Conservation (phyloP, 1,140 invertebrate genomes). For the Acromyrmex charruanus region DNA sequence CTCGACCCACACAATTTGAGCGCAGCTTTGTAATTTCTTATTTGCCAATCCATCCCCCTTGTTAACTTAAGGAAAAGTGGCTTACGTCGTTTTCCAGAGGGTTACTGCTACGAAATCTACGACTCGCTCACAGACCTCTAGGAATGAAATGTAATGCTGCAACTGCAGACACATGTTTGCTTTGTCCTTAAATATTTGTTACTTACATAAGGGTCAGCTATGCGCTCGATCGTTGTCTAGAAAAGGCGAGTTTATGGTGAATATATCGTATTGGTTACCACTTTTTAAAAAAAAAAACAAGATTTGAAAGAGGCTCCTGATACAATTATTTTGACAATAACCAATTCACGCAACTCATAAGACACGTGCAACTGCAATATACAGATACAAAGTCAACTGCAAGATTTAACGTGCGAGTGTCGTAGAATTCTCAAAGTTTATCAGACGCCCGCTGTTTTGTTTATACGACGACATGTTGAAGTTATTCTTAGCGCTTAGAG, state of each 20-base stretch:
- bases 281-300: neutral
- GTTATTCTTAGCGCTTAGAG: conserved; percentile 72
- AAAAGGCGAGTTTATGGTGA: conserved; percentile 16
- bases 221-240: neutral
- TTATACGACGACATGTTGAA: conserved; percentile 70
- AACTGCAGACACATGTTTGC: conserved; percentile 57
- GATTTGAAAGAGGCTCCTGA: neutral
- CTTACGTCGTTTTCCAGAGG: conserved; percentile 67
- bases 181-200: conserved; percentile 68
- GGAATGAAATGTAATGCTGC: conserved; percentile 57
- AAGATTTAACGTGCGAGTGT: conserved; percentile 17
- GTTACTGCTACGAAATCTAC: conserved; percentile 58
- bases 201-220: conserved; percentile 35
- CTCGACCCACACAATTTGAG: conserved; percentile 60
- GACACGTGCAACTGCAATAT: neutral
- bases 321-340: conserved; percentile 15
- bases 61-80: conserved; percentile 70
- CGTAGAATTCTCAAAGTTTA: conserved; percentile 50
- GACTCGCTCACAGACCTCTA: conserved; percentile 18
- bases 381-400: conserved; percentile 9
- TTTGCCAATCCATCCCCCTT: conserved; percentile 61
- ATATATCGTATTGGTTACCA: conserved; percentile 7
- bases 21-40: conserved; percentile 65
- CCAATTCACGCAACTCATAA: neutral
- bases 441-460: conserved; percentile 70